Percentiles rank a stretch among this genome's conserved stretches.
Conservation (phyloP, 2,113 vertebrate species). For the Gallinago paraguaiae region DNA sequence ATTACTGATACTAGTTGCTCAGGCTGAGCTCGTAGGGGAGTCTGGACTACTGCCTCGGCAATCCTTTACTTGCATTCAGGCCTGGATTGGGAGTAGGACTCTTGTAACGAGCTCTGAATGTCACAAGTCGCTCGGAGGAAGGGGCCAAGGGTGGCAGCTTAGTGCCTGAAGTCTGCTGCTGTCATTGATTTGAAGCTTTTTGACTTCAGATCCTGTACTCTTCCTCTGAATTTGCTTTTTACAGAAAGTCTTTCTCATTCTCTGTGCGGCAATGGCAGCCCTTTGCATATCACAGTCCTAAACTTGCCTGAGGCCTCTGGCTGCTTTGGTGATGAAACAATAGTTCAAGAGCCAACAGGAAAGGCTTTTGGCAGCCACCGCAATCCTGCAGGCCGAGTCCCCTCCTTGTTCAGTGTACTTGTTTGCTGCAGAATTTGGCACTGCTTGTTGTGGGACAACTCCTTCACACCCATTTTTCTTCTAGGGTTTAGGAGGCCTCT, state of each 20-base stretch:
- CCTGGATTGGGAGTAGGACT: neutral
- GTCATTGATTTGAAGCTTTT: neutral
- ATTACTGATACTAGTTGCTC: neutral
- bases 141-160: neutral
- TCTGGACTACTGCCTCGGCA: neutral
- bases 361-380: neutral
- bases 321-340: neutral
- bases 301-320: neutral
- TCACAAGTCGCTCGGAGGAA: rapidly evolving
- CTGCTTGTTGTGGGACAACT: neutral
- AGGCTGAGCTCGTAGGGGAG: neutral
- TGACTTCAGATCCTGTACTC: neutral
- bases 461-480: neutral
- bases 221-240: neutral
- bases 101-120: neutral
- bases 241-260: neutral
- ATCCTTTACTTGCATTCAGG: neutral
- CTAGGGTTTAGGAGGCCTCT: neutral
- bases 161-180: neutral
- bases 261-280: neutral
- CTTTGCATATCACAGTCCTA: neutral
- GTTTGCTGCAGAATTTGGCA: neutral
- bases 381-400: neutral
- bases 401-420: neutral
- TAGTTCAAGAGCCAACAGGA: neutral